Conservation (phyloP, 2,797 vertebrate species). For the Ptychobarbus kaznakovi region DNA sequence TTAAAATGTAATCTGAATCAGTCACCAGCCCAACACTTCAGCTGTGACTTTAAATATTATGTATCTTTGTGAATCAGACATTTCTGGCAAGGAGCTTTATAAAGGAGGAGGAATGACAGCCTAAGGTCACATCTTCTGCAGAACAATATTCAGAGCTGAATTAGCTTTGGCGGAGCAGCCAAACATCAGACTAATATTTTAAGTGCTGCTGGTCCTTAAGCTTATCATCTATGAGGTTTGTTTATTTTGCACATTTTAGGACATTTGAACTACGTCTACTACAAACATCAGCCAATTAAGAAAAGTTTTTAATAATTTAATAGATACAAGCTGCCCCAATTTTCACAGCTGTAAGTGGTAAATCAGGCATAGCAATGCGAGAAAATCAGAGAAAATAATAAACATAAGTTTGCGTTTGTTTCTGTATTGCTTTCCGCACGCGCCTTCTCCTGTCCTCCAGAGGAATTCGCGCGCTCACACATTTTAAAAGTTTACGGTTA, state of each 20-base stretch:
- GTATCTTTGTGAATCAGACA: not conserved
- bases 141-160: conserved; percentile 49
- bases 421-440: not conserved
- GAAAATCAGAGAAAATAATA: not conserved
- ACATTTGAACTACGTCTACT: not conserved
- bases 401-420: not conserved
- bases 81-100: conserved; percentile 16
- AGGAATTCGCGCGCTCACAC: not conserved
- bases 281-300: not conserved
- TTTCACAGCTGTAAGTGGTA: not conserved
- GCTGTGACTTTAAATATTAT: conserved; percentile 16
- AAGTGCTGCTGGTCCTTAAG: conserved; percentile 36
- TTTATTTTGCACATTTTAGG: not conserved
- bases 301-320: not conserved
- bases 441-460: not conserved
- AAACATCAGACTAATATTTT: conserved; percentile 37
- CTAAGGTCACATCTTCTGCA: conserved; percentile 52
- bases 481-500: not conserved
- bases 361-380: not conserved
- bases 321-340: not conserved
- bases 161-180: conserved; percentile 47
- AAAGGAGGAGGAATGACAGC: conserved; percentile 47
- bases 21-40: not conserved
- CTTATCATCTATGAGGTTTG: not conserved
- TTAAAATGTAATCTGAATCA: not conserved